Evolutionary conservation across 2,797 vertebrate genomes (phyloP).

Genomic region (Ctenosaura bakeri): DNA sequence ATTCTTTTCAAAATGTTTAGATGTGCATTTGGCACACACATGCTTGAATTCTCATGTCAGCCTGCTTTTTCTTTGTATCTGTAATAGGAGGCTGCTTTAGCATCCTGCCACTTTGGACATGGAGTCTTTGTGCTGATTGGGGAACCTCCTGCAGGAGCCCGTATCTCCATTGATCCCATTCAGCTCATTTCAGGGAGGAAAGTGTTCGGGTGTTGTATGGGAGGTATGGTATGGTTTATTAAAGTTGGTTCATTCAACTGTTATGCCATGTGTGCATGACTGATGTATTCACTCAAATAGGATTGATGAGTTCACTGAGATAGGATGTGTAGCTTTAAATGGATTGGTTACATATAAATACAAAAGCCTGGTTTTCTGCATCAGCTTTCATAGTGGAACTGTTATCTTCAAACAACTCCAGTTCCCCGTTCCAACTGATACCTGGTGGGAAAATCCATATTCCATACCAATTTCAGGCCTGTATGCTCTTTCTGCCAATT

Average conservation of each 20-base stretch:
- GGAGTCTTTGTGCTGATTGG: conserved; percentile 57
- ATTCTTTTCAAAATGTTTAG: too few species aligned
- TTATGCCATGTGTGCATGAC: neutral
- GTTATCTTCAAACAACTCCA: too few species aligned
- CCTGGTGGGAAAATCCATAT: neutral
- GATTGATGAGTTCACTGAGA: too few species aligned
- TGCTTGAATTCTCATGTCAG: neutral
- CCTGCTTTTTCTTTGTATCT: neutral
- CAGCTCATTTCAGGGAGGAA: conserved; percentile 45
- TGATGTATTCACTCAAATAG: too few species aligned
- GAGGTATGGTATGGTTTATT: conserved; percentile 48
- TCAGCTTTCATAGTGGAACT: too few species aligned
- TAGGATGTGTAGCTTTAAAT: neutral
- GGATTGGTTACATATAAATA: neutral
- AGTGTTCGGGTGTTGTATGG: conserved; percentile 45
- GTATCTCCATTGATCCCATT: conserved; percentile 37
- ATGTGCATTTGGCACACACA: too few species aligned
- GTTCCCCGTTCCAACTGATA: neutral
- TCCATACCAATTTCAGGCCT: too few species aligned
- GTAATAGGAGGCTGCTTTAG: conserved; percentile 56
- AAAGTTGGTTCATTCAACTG: neutral
- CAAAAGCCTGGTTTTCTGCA: neutral
- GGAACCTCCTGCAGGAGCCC: conserved; percentile 5
- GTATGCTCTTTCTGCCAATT: neutral
- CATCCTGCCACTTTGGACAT: conserved; percentile 52